Evolutionary conservation across 2,797 vertebrate genomes (phyloP).

Genomic region (Anguilla obscura): DNA sequence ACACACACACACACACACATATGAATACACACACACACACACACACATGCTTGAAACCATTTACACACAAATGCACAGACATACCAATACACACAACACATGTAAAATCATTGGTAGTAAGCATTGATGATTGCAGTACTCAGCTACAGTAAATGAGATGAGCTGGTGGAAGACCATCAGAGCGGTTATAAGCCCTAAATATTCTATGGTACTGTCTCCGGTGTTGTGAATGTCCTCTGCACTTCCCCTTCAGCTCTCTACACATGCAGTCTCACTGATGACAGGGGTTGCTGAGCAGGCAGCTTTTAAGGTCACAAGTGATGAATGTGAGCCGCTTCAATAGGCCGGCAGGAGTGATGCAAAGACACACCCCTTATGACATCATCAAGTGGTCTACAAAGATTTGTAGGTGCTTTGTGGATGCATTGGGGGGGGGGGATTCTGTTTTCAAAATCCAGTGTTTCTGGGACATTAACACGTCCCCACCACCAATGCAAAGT

Average conservation of each 20-base stretch:
- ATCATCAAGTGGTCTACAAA: neutral
- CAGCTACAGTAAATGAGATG: neutral
- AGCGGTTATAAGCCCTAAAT: neutral
- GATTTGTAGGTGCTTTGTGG: neutral
- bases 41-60: neutral
- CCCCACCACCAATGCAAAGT: neutral
- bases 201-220: neutral
- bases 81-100: neutral
- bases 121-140: neutral
- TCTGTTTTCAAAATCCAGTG: neutral
- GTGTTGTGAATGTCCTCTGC: neutral
- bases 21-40: neutral
- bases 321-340: neutral
- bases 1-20: neutral
- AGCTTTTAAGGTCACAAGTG: conserved; percentile 15
- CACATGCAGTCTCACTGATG: neutral
- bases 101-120: neutral
- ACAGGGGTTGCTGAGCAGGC: neutral
- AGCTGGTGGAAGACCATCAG: neutral
- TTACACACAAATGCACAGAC: neutral
- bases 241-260: neutral
- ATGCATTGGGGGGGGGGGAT: neutral
- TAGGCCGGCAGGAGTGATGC: neutral
- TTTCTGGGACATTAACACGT: neutral
- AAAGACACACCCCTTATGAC: conserved; percentile 14